phyloP scores from a whole-genome alignment of 1,140 invertebrate genomes.

The Heliconius hewitsoni region DNA sequence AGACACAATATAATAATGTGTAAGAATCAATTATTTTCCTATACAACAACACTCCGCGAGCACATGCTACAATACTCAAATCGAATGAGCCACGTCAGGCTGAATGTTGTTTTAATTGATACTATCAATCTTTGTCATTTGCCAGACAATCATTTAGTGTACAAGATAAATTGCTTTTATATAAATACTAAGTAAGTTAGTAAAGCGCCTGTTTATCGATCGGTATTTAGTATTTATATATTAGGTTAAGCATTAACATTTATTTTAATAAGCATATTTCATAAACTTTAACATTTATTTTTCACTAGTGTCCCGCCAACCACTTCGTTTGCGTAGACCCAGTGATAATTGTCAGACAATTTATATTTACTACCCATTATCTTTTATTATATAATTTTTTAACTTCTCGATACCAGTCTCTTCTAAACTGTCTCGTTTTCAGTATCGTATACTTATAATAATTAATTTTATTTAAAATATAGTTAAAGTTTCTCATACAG shows the following conservation, averaged over 20 bases:
- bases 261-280: no score
- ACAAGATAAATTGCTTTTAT: constrained; percentile 2
- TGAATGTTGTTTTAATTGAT: constrained; percentile 10
- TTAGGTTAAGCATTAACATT: neutral
- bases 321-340: no score
- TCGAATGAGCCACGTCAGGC: neutral
- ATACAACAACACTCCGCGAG: neutral
- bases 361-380: no score
- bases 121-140: constrained; percentile 15
- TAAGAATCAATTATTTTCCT: neutral
- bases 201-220: neutral
- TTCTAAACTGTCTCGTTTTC: no score
- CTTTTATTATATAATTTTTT: no score
- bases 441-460: no score
- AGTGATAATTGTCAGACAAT: no score
- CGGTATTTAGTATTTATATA: neutral
- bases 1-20: no score
- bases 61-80: neutral
- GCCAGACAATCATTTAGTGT: constrained; percentile 12
- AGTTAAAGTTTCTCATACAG: no score
- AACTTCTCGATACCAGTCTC: no score
- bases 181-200: constrained; percentile 1
- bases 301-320: no score
- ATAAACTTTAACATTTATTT: neutral
- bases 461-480: no score